Conservation (phyloP, 2,888 invertebrate species). For the Dryocosmus kuriphilus region DNA sequence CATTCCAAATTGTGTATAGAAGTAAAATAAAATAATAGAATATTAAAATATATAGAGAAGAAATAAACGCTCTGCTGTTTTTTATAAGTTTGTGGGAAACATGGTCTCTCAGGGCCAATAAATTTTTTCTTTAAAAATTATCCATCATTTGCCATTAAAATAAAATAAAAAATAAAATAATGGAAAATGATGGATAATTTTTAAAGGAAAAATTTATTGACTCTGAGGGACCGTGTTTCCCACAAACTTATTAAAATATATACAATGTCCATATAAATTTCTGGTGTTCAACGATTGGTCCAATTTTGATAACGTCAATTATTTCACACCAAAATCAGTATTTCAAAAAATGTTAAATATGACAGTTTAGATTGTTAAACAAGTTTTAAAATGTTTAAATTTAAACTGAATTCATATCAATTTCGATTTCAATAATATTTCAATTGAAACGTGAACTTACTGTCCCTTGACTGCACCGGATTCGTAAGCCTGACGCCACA, state of each 20-base stretch:
- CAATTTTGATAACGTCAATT: not conserved
- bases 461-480: constrained; percentile 89
- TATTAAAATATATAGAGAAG: no score
- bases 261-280: not conserved
- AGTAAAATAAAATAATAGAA: not conserved
- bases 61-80: no score
- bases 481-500: constrained; percentile 92
- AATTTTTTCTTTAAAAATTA: no score
- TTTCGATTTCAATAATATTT: not conserved
- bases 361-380: not conserved
- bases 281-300: not conserved
- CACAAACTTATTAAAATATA: no score
- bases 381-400: not conserved
- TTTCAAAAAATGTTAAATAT: not conserved
- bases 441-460: constrained; percentile 82
- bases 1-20: not conserved
- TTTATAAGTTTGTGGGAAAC: no score
- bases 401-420: not conserved
- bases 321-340: not conserved
- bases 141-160: no score
- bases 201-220: no score
- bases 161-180: no score
- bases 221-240: no score
- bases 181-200: no score
- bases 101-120: no score